Evolutionary conservation across 1,140 invertebrate genomes (phyloP).

Genomic region (Hestina assimilis): DNA sequence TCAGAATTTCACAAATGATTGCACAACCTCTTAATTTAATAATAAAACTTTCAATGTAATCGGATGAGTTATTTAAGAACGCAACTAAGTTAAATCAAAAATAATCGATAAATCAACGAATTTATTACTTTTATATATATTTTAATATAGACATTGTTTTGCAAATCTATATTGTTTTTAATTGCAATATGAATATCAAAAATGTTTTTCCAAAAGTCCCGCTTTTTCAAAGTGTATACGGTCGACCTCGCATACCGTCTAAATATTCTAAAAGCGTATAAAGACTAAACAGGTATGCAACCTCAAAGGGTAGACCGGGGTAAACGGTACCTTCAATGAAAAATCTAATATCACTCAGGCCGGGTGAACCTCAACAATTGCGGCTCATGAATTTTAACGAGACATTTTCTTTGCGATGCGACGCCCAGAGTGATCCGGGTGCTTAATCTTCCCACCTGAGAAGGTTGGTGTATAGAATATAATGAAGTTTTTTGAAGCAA

Average conservation of each 20-base stretch:
- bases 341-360: conserved; percentile 66
- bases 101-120: no score
- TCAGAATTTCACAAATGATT: no score
- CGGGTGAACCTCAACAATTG: conserved; percentile 56
- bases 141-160: no score
- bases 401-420: conserved; percentile 58
- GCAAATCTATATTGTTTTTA: no score
- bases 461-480: conserved; percentile 27
- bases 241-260: neutral
- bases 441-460: conserved; percentile 46
- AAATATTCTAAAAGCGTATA: conserved; percentile 21
- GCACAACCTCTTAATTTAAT: no score
- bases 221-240: neutral
- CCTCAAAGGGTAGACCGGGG: conserved; percentile 19
- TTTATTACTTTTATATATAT: no score
- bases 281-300: conserved; percentile 24
- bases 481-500: conserved; percentile 23
- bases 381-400: conserved; percentile 65
- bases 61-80: no score
- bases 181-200: no score
- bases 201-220: no score
- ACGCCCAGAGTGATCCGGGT: conserved; percentile 44
- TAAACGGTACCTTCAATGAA: conserved; percentile 43
- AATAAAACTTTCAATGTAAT: no score
- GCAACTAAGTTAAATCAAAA: no score